Percentiles rank a stretch among this genome's conserved stretches.
Conservation (phyloP, 2,888 invertebrate genomes). For the Therioaphis trifolii region DNA sequence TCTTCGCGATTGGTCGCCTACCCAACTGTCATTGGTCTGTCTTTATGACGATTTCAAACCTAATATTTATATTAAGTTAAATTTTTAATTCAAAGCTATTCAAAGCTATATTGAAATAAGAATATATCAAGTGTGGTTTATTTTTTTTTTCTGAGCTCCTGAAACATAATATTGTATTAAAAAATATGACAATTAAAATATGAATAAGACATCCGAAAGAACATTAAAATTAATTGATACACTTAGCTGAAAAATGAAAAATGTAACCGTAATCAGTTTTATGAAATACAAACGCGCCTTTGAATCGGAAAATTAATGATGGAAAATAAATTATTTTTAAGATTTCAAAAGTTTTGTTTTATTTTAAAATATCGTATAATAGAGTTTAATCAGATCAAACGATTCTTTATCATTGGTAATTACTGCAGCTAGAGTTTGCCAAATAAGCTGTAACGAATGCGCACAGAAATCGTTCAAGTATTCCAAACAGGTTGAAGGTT, state of each 20-base stretch:
- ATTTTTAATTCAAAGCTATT: too few relatives aligned
- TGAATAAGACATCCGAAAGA: not conserved
- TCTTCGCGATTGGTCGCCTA: too few relatives aligned
- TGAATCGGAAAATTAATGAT: not conserved
- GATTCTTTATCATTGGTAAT: too few relatives aligned
- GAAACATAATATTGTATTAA: not conserved
- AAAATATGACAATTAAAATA: not conserved
- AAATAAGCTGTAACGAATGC: too few relatives aligned
- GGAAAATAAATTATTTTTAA: not conserved
- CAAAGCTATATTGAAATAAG: too few relatives aligned
- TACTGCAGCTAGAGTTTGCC: too few relatives aligned
- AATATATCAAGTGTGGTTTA: not conserved
- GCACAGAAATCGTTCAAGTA: too few relatives aligned
- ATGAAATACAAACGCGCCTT: not conserved
- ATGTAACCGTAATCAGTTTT: not conserved
- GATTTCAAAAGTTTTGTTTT: not conserved
- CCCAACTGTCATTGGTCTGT: too few relatives aligned
- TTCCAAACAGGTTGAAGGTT: too few relatives aligned
- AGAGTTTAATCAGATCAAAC: not conserved
- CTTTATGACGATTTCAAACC: too few relatives aligned
- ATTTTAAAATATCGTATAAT: not conserved
- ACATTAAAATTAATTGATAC: not conserved
- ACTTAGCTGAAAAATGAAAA: not conserved
- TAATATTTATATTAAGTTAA: too few relatives aligned
- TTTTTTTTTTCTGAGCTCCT: not conserved